Conservation (phyloP, 1,140 invertebrate species). For the Pachypeltis micranthus region DNA sequence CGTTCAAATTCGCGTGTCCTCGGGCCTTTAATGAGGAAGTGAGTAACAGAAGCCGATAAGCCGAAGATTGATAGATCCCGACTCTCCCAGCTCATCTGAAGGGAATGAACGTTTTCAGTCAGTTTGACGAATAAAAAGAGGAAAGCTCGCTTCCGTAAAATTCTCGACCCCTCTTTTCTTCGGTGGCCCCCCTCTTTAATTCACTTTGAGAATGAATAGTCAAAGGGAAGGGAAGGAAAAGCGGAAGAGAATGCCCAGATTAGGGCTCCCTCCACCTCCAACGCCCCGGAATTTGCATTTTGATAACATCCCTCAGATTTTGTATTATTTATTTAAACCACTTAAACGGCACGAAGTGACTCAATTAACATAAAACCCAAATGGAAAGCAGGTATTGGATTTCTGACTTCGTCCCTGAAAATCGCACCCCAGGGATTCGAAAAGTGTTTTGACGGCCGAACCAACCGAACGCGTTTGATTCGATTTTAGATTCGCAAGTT, state of each 20-base stretch:
- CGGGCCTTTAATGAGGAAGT: too few relatives aligned
- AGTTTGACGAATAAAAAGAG: too few relatives aligned
- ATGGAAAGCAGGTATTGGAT: conserved; percentile 6
- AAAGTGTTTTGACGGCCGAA: neutral
- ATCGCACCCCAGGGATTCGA: neutral
- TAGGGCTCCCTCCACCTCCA: neutral
- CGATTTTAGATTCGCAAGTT: neutral
- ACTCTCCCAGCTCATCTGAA: too few relatives aligned
- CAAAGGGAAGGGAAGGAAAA: too few relatives aligned
- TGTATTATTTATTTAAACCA: conserved; percentile 10
- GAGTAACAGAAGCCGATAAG: too few relatives aligned
- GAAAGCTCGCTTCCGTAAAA: too few relatives aligned
- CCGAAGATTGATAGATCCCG: too few relatives aligned
- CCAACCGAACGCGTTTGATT: neutral
- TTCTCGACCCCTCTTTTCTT: too few relatives aligned
- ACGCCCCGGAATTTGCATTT: neutral
- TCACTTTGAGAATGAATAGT: too few relatives aligned
- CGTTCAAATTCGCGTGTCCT: too few relatives aligned
- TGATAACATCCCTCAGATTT: conserved; percentile 8
- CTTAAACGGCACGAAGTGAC: neutral
- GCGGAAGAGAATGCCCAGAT: conserved; percentile 7
- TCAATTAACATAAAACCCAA: conserved; percentile 6
- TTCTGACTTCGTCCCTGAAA: neutral
- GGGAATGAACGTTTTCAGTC: too few relatives aligned
- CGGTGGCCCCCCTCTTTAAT: too few relatives aligned